Evolutionary conservation across 2,113 vertebrate species (phyloP).

Genomic region (Tretioscincus oriximinensis): DNA sequence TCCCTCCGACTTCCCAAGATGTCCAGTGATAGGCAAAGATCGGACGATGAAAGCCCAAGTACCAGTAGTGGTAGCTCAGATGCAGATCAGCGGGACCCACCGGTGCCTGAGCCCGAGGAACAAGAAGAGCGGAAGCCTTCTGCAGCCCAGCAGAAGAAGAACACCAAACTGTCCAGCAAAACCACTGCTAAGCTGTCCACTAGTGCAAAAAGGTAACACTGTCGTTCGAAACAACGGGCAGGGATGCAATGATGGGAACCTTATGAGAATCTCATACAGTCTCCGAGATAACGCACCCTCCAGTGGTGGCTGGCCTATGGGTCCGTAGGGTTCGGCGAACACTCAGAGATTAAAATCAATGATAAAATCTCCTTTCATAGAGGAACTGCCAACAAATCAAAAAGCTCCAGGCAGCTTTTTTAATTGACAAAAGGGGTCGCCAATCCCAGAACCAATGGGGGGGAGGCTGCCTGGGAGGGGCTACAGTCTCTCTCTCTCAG

Average conservation of each 20-base stretch:
- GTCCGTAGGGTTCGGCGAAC: too few relatives aligned
- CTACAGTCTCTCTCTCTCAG: too few relatives aligned
- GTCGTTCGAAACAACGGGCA: neutral
- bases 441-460: too few relatives aligned
- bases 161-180: constrained; percentile 90
- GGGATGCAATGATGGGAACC: neutral
- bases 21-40: constrained; percentile 91
- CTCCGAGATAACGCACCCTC: too few relatives aligned
- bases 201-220: constrained; percentile 88
- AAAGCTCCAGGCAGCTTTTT: too few relatives aligned
- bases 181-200: constrained; percentile 91
- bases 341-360: too few relatives aligned
- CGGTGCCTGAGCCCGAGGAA: constrained; percentile 85
- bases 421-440: too few relatives aligned
- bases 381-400: too few relatives aligned
- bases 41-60: constrained; percentile 90
- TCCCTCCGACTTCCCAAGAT: constrained; percentile 73
- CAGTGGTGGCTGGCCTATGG: too few relatives aligned
- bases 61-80: constrained; percentile 93
- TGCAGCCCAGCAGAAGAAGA: constrained; percentile 88
- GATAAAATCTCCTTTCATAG: too few relatives aligned
- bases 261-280: too few relatives aligned
- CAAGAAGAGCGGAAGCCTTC: constrained; percentile 88
- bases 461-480: too few relatives aligned
- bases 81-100: constrained; percentile 87